phyloP scores from a whole-genome alignment of 2,113 vertebrate species.

The Eidolon helvum region DNA sequence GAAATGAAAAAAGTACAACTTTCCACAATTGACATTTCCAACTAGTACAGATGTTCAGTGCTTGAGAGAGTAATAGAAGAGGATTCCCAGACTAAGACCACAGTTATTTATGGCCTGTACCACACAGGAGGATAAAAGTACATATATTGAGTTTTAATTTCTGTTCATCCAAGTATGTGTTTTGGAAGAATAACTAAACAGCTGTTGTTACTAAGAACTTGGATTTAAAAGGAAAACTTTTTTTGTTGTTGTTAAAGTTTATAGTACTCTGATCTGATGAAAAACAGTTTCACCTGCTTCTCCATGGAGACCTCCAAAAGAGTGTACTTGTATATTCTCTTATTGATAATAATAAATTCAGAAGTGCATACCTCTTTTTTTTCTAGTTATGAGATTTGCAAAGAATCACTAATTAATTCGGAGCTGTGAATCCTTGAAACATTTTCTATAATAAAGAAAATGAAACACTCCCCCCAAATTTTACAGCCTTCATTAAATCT shows the following conservation, averaged over 20 bases:
- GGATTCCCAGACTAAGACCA: slow-evolving; percentile 56
- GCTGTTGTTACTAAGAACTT: slow-evolving; percentile 62
- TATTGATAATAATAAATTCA: background rate
- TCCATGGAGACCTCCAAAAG: background rate
- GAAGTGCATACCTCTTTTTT: background rate
- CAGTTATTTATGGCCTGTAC: slow-evolving; percentile 68
- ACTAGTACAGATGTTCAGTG: slow-evolving; percentile 80
- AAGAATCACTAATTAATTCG: slow-evolving; percentile 2
- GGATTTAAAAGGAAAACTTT: background rate
- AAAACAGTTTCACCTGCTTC: slow-evolving; percentile 4
- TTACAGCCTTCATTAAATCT: background rate
- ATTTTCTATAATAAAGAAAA: background rate
- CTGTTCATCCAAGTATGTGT: slow-evolving; percentile 16
- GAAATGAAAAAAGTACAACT: slow-evolving; percentile 70
- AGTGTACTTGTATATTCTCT: background rate
- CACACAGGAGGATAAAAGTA: slow-evolving; percentile 74
- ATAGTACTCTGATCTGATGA: background rate
- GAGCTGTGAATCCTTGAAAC: background rate
- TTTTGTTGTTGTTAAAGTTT: background rate
- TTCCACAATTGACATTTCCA: slow-evolving; percentile 79
- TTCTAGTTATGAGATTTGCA: background rate
- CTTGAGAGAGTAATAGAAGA: slow-evolving; percentile 72
- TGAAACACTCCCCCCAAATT: background rate
- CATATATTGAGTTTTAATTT: slow-evolving; percentile 66
- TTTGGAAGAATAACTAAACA: slow-evolving; percentile 74